A percentile compares a stretch with the other conserved stretches of the same genome.
phyloP scores from a whole-genome alignment of 1,140 invertebrate species.

The Macrobrachium rosenbergii region DNA sequence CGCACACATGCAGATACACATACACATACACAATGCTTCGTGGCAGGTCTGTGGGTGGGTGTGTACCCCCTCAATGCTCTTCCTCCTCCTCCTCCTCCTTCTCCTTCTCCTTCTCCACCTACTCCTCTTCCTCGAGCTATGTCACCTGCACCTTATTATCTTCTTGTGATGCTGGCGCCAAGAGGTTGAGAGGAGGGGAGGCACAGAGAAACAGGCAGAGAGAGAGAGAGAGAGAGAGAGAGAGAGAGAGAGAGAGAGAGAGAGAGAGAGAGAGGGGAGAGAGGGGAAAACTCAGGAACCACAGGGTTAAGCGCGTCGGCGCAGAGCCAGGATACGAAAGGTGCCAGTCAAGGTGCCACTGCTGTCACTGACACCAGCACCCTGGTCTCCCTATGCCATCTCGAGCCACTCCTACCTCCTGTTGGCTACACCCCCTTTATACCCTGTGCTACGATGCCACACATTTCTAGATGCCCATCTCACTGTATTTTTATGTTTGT shows the following conservation, averaged over 20 bases:
- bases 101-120: neutral
- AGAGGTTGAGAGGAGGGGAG: neutral
- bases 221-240: too few relatives aligned
- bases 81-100: neutral
- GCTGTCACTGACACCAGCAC: slow-evolving; percentile 38
- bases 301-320: slow-evolving; percentile 18
- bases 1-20: too few relatives aligned
- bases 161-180: slow-evolving; percentile 10
- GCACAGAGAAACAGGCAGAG: neutral
- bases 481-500: neutral
- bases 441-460: slow-evolving; percentile 28
- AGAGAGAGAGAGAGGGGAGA: too few relatives aligned
- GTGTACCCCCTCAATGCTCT: neutral
- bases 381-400: slow-evolving; percentile 24
- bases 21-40: too few relatives aligned
- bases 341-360: slow-evolving; percentile 30
- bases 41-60: neutral
- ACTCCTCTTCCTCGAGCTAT: neutral
- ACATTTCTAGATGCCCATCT: slow-evolving; percentile 3
- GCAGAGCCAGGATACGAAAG: slow-evolving; percentile 24
- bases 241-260: neutral
- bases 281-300: too few relatives aligned
- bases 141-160: slow-evolving; percentile 44
- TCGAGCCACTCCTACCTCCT: slow-evolving; percentile 26
- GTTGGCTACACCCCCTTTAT: slow-evolving; percentile 32